Evolutionary conservation across 2,888 invertebrate genomes (phyloP).

Genomic region (Hirtodrosophila alboralis): DNA sequence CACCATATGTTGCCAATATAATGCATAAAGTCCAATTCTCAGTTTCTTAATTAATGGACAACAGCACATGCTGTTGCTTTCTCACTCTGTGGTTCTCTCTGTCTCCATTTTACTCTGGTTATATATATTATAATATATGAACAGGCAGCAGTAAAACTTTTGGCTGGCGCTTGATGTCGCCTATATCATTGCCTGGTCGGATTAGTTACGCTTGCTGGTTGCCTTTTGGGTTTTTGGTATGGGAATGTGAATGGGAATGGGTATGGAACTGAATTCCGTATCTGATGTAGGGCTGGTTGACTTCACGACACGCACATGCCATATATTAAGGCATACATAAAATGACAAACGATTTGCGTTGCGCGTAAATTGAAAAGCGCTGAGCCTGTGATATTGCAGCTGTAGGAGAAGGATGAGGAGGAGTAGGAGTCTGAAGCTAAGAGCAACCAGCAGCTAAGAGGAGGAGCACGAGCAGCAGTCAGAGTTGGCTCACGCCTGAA

Average conservation of each 20-base stretch:
- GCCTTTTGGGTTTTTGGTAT: constrained; percentile 19
- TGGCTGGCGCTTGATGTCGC: constrained; percentile 36
- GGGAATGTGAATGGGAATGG: not conserved
- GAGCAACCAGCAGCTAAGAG: not conserved
- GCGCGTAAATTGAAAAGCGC: constrained; percentile 77
- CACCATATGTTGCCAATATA: constrained; percentile 20
- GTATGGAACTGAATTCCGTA: constrained; percentile 19
- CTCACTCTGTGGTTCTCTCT: not conserved
- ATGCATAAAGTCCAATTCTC: constrained; percentile 16
- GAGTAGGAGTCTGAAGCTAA: too few relatives aligned
- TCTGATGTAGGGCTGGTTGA: constrained; percentile 41
- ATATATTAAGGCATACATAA: constrained; percentile 73
- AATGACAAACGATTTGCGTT: constrained; percentile 77
- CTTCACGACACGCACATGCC: constrained; percentile 67
- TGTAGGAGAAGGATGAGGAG: constrained; percentile 11
- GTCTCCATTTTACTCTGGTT: constrained; percentile 1
- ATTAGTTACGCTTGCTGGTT: constrained; percentile 72
- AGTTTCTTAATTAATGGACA: constrained; percentile 37
- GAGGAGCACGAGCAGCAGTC: constrained; percentile 12
- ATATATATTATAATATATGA: constrained; percentile 1
- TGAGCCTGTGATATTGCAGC: constrained; percentile 66
- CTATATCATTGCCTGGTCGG: constrained; percentile 70
- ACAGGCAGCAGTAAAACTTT: constrained; percentile 35
- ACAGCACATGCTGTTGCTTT: constrained; percentile 21
- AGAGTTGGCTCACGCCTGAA: constrained; percentile 10